A percentile compares a stretch with the other conserved stretches of the same genome.
Conservation (phyloP, 2,888 invertebrate genomes). For the Erebia palarica region DNA sequence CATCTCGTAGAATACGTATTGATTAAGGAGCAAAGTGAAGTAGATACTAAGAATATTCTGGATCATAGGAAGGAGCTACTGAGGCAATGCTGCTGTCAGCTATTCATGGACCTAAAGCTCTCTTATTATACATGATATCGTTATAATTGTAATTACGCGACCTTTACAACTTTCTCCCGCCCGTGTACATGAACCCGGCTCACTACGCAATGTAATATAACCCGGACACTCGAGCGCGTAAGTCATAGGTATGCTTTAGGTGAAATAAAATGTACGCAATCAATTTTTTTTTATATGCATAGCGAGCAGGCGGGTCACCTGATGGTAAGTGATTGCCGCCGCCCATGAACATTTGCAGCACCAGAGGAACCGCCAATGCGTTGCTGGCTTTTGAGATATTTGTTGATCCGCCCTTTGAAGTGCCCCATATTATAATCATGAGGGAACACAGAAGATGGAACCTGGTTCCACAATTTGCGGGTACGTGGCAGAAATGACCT, state of each 20-base stretch:
- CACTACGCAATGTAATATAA: conserved; percentile 49
- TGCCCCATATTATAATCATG: too few relatives aligned
- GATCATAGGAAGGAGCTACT: not conserved
- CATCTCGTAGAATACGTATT: not conserved
- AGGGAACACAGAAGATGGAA: too few relatives aligned
- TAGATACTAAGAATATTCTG: not conserved
- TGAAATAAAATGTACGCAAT: too few relatives aligned
- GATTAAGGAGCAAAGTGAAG: not conserved
- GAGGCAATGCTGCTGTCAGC: conserved; percentile 21
- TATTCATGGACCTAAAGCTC: conserved; percentile 15
- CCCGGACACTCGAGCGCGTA: conserved; percentile 43
- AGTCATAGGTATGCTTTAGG: conserved; percentile 28
- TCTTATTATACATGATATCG: conserved; percentile 31
- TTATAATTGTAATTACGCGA: conserved; percentile 57
- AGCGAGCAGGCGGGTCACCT: too few relatives aligned
- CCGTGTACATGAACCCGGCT: conserved; percentile 55
- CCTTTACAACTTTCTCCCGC: conserved; percentile 64
- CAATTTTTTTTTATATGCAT: too few relatives aligned
- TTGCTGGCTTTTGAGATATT: too few relatives aligned
- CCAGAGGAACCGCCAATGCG: too few relatives aligned
- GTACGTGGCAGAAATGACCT: too few relatives aligned
- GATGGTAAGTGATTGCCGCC: too few relatives aligned
- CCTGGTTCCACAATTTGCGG: too few relatives aligned
- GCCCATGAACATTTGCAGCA: too few relatives aligned
- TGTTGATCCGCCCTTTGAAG: too few relatives aligned